Conservation (phyloP, 2,797 vertebrate genomes). For the Myiotriccus ornatus region DNA sequence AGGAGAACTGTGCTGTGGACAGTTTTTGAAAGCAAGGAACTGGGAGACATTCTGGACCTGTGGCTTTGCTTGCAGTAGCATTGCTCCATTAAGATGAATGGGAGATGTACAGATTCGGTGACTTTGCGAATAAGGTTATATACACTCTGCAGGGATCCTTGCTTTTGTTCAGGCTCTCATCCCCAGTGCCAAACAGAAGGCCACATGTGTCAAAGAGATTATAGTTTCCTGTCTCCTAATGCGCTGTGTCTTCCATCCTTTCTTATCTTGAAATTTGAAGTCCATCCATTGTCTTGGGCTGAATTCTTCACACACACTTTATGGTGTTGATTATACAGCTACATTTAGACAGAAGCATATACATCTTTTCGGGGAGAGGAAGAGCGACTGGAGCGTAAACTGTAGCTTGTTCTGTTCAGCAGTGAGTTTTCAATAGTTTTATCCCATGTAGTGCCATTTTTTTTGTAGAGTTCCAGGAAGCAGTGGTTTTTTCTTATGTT, state of each 20-base stretch:
- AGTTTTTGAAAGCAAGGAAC: background rate
- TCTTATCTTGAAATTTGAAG: background rate
- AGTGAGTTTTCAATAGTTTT: background rate
- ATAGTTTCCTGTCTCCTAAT: background rate
- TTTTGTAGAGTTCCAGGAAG: background rate
- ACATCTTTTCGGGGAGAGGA: background rate
- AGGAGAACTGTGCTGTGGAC: rapidly evolving
- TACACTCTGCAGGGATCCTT: background rate
- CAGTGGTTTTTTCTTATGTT: background rate
- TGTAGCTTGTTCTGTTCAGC: background rate
- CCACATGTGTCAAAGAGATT: background rate
- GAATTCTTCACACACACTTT: background rate
- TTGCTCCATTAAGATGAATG: background rate
- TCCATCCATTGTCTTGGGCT: background rate
- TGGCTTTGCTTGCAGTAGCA: background rate
- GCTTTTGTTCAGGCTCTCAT: background rate
- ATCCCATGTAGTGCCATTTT: background rate
- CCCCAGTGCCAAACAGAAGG: background rate
- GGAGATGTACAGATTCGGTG: background rate
- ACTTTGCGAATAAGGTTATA: background rate
- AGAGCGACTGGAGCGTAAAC: background rate
- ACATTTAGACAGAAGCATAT: background rate
- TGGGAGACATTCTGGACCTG: background rate
- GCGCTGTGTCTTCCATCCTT: background rate
- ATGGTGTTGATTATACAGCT: background rate